Base-by-base conservation (phyloP, 2,888 invertebrate species). In the Plagodis pulveraria region DNA sequence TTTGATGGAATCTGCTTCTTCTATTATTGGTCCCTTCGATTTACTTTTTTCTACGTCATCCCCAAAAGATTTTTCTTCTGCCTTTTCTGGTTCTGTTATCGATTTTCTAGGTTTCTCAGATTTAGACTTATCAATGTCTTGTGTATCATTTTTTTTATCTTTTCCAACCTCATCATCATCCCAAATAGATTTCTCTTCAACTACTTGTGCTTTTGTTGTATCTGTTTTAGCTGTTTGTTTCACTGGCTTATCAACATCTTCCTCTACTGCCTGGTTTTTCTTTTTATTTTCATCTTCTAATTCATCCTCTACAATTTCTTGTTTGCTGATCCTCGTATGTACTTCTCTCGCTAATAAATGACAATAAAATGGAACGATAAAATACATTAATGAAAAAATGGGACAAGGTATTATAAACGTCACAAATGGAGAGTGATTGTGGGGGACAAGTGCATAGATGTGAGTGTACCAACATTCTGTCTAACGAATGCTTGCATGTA, bases 261-360 rank as follows among this genome's bases (percentile, higher is more conserved):
- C 81, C 72, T 86, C 82, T 5, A 84, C 51, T 38, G 72, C 69
- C 50, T 78, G 71, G 64, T 86, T 74, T 56, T 73, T 77, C 43
- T 74, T 74, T 66, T 81, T 83, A 56, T 63, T 71, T 54, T 85
- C 83, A 33, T 85, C 93, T 67, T 94, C 91, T 52, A 94, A 77
- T 65, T 93, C 85, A 71, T 87, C 90, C 82, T 94, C 93, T 69
- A 89, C 74, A 64, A 89, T 80, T 45, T 87, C 78, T 84, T 93
- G 91, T 72, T 86, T 92, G 72, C 82, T 86, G 72, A 92, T 83
- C 72, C 87, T 88, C 77, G 91, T 86, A 83, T 88, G 91, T 76
- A 93, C 86, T 89, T 93, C 93, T 85, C 83, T 91, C 62, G 93
- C 93, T 93, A 91, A 83, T 81, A 67, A 78, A 73, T 78, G 78